Conservation (phyloP, 1,140 invertebrate genomes). For the Listronotus bonariensis region DNA sequence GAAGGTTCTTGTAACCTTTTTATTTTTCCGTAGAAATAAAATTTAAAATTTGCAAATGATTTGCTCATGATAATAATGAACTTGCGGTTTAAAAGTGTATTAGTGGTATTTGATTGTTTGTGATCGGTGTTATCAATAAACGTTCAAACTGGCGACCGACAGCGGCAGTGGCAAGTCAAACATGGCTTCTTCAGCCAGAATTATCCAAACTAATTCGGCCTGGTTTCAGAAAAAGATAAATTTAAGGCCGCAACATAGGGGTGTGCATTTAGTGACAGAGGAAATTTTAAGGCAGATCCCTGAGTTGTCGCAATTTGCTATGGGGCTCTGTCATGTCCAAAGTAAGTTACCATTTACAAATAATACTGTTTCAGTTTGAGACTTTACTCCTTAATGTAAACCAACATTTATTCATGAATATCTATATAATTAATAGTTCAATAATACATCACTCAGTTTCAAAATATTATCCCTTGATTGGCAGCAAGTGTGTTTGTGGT, state of each 20-base stretch:
- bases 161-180: slow-evolving; percentile 60
- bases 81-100: slow-evolving; percentile 48
- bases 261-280: slow-evolving; percentile 93
- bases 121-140: slow-evolving; percentile 50
- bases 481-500: too few relatives aligned
- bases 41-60: slow-evolving; percentile 50
- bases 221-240: slow-evolving; percentile 97
- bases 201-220: slow-evolving; percentile 89
- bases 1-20: slow-evolving; percentile 53
- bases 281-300: slow-evolving; percentile 92
- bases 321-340: slow-evolving; percentile 94
- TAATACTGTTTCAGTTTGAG: slow-evolving; percentile 11
- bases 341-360: slow-evolving; percentile 69
- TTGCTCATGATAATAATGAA: slow-evolving; percentile 57
- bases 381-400: slow-evolving; percentile 5
- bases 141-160: slow-evolving; percentile 56
- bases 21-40: slow-evolving; percentile 45
- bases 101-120: slow-evolving; percentile 46
- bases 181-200: slow-evolving; percentile 84
- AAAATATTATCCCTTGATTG: too few relatives aligned
- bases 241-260: slow-evolving; percentile 89
- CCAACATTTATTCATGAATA: not conserved
- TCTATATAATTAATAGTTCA: too few relatives aligned
- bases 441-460: too few relatives aligned
- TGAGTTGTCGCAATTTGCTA: slow-evolving; percentile 88